Base-by-base conservation (phyloP, 2,113 vertebrate genomes). In the Ochotona princeps region DNA sequence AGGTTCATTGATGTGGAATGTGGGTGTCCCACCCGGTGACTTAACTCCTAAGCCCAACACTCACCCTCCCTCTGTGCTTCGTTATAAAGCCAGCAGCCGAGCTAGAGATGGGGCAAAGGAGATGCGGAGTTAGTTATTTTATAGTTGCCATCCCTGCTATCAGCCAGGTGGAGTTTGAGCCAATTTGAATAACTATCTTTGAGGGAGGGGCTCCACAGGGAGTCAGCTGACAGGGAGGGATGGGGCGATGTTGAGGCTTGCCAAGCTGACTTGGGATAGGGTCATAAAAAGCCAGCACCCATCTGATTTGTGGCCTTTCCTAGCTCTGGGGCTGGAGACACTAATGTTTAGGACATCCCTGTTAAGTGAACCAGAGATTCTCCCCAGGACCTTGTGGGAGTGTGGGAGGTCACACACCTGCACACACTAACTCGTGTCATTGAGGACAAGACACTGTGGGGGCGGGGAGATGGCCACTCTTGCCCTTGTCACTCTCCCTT, bases 331-430 rank as follows among this genome's bases (percentile, higher is more conserved):
- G 47, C 35, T 28, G 57, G 57, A 83, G 18, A 14, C 5, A 1
- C 57, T 30, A 17, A 20, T n/a, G 69, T 73, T 30, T 0, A 54
- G 17, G 30, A 57, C 0, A 32, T 14, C 13, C 63, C 2, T 44
- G 63, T 44, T 49, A 1, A 35, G 73, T 78, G n/a, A 76, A 14
- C 51, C 20, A 28, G 67, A 47, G 38, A 12, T 3, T 14, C 21
- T 70, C 49, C 26, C 21, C 15, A 32, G 60, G 75, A 72, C 51
- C 28, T 32, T 70, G 63, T 51, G 54, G 57, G 67, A 82, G 73
- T 80, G 14, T 5, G 14, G 38, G 32, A 89, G 86, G 79, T 92
- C 90, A 87, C 87, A 60, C 70, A 90, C 66, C 86, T 97, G 91
- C 60, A 79, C 67, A 54, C 4, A 20, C 91, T 93, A 86, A 88